Percentiles rank a stretch among this genome's conserved stretches.
Conservation (phyloP, 2,113 vertebrate genomes). For the Elephantulus edwardii region DNA sequence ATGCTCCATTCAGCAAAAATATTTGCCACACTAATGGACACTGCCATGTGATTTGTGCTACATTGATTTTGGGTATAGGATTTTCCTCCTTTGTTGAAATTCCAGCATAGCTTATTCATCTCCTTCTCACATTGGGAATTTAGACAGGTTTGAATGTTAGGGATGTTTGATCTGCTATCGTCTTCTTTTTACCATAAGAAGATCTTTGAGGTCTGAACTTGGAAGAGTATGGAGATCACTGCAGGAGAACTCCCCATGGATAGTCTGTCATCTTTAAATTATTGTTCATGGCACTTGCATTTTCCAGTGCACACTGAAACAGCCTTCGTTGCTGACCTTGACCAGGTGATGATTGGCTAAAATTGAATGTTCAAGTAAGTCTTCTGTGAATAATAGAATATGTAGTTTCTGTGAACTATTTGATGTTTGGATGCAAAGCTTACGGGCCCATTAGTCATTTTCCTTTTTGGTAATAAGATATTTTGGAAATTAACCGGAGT, state of each 20-base stretch:
- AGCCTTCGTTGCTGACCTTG: slow-evolving; percentile 1
- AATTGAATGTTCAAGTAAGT: slow-evolving; percentile 27
- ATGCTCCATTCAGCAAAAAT: slow-evolving; percentile 15
- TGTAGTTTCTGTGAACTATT: slow-evolving; percentile 39
- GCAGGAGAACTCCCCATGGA: background rate
- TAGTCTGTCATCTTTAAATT: background rate
- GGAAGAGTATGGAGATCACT: background rate
- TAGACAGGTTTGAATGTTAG: slow-evolving; percentile 15
- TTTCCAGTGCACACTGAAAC: background rate
- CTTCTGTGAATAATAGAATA: slow-evolving; percentile 38
- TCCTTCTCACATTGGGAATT: slow-evolving; percentile 9
- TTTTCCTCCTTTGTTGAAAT: slow-evolving; percentile 38
- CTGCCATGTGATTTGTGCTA: slow-evolving; percentile 4
- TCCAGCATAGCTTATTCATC: slow-evolving; percentile 8
- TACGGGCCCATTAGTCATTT: background rate
- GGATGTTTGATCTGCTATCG: background rate
- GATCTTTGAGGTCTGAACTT: background rate
- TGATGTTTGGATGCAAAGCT: background rate
- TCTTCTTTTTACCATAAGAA: slow-evolving; percentile 16
- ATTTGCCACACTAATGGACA: background rate
- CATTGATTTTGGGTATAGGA: slow-evolving; percentile 28
- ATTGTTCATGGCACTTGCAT: background rate
- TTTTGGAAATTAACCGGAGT: slow-evolving; percentile 40
- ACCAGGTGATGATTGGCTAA: background rate
- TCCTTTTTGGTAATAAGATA: slow-evolving; percentile 3